A percentile compares a stretch with the other conserved stretches of the same genome.
Conservation (phyloP, 2,888 invertebrate species). For the Pardosa pseudoannulata region DNA sequence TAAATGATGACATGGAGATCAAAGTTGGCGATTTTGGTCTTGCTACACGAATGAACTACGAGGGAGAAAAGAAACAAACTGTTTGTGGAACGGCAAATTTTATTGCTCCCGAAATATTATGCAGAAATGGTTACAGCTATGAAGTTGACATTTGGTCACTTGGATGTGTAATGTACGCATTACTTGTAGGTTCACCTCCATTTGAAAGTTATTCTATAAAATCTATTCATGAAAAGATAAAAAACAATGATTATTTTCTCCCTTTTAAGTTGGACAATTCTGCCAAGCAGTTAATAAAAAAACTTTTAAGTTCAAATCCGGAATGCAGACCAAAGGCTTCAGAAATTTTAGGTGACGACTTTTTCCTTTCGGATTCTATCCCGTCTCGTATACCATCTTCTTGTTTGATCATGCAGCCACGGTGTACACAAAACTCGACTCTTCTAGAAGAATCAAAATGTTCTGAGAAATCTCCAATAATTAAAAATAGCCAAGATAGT, state of each 20-base stretch:
- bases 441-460: slow-evolving; percentile 37
- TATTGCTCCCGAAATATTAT: slow-evolving; percentile 98
- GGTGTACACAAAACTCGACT: slow-evolving; percentile 80
- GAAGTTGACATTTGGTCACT: too few relatives aligned
- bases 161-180: slow-evolving; percentile 98
- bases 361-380: slow-evolving; percentile 77
- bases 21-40: slow-evolving; percentile 99
- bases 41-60: slow-evolving; percentile 93
- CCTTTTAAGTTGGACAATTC: slow-evolving; percentile 78
- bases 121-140: slow-evolving; percentile 98
- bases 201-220: slow-evolving; percentile 97
- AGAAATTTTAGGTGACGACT: slow-evolving; percentile 76
- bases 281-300: slow-evolving; percentile 78
- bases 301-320: slow-evolving; percentile 79
- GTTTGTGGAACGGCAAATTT: slow-evolving; percentile 99
- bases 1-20: slow-evolving; percentile 84
- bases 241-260: slow-evolving; percentile 92
- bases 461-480: slow-evolving; percentile 5
- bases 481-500: slow-evolving; percentile 8
- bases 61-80: slow-evolving; percentile 89
- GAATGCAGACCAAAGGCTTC: slow-evolving; percentile 78
- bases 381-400: slow-evolving; percentile 92
- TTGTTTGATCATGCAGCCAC: slow-evolving; percentile 95
- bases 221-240: slow-evolving; percentile 96
- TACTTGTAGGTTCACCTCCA: slow-evolving; percentile 97